Evolutionary conservation across 2,113 vertebrate species (phyloP).

Genomic region (Odobenus rosmarus): DNA sequence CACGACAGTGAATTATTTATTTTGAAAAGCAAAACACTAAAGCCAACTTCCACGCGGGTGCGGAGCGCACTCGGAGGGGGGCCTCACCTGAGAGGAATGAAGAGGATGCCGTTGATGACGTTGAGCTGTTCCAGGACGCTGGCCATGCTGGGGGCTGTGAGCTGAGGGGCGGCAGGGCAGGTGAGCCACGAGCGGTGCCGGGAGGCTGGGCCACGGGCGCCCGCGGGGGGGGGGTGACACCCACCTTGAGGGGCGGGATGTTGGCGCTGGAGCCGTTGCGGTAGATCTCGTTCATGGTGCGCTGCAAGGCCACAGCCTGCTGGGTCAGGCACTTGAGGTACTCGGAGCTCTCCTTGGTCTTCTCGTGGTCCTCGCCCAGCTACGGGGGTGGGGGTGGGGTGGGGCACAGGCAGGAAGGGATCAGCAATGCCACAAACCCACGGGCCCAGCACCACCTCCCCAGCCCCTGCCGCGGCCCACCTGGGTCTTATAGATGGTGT

Average conservation of each 20-base stretch:
- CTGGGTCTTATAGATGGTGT: conserved; percentile 99
- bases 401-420: neutral
- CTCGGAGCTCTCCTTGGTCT: conserved; percentile 99
- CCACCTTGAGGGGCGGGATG: conserved; percentile 97
- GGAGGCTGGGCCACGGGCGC: neutral
- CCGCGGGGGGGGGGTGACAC: neutral
- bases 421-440: fast-evolving
- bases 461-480: conserved; percentile 12
- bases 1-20: fast-evolving
- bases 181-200: fast-evolving
- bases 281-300: conserved; percentile 99
- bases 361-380: conserved; percentile 98
- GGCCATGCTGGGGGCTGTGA: conserved; percentile 98
- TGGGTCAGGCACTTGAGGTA: conserved; percentile 99
- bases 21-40: neutral
- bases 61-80: fast-evolving
- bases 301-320: conserved; percentile 97
- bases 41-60: fast-evolving
- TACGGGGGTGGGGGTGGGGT: conserved; percentile 59
- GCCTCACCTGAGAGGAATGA: conserved; percentile 97
- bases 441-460: fast-evolving
- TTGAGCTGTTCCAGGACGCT: conserved; percentile 98
- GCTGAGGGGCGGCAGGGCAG: conserved; percentile 82
- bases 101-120: conserved; percentile 99
- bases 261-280: conserved; percentile 97